Evolutionary conservation across 1,140 invertebrate genomes (phyloP).

Genomic region (Elysia chlorotica): DNA sequence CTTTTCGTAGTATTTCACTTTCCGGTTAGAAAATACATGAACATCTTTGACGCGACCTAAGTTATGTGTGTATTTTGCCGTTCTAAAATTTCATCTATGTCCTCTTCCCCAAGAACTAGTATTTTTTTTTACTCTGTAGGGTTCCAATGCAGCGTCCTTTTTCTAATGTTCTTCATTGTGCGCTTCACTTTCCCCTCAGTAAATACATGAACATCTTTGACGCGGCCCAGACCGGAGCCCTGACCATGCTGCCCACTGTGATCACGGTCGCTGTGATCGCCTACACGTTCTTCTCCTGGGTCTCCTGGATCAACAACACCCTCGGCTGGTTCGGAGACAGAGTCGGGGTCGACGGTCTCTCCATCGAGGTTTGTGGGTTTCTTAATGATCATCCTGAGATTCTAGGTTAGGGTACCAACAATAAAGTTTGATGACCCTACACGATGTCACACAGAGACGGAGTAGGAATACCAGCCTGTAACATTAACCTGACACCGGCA

Average conservation of each 20-base stretch:
- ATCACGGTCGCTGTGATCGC: slow-evolving; percentile 5
- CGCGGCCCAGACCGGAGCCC: slow-evolving; percentile 5
- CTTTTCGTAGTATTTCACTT: background rate
- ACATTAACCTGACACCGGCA: too few relatives aligned
- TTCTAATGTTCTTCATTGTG: too few relatives aligned
- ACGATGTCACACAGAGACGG: too few relatives aligned
- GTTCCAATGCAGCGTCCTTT: too few relatives aligned
- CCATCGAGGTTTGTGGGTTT: slow-evolving; percentile 20
- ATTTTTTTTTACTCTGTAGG: too few relatives aligned
- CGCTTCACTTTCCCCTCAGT: background rate
- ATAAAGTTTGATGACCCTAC: too few relatives aligned
- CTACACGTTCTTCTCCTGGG: slow-evolving; percentile 19
- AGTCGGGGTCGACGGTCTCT: slow-evolving; percentile 7
- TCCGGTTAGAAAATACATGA: slow-evolving; percentile 3
- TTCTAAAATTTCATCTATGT: too few relatives aligned
- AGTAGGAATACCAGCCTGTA: too few relatives aligned
- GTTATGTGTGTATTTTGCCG: too few relatives aligned
- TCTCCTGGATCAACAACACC: slow-evolving; percentile 13
- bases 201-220: slow-evolving; percentile 4
- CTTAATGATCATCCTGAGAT: too few relatives aligned
- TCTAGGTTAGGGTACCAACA: too few relatives aligned
- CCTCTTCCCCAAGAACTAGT: too few relatives aligned
- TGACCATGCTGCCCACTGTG: background rate
- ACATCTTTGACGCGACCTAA: slow-evolving; percentile 8
- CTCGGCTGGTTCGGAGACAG: slow-evolving; percentile 19